Percentiles rank a stretch among this genome's conserved stretches.
phyloP scores from a whole-genome alignment of 2,888 invertebrate genomes.

The Melieria picta region DNA sequence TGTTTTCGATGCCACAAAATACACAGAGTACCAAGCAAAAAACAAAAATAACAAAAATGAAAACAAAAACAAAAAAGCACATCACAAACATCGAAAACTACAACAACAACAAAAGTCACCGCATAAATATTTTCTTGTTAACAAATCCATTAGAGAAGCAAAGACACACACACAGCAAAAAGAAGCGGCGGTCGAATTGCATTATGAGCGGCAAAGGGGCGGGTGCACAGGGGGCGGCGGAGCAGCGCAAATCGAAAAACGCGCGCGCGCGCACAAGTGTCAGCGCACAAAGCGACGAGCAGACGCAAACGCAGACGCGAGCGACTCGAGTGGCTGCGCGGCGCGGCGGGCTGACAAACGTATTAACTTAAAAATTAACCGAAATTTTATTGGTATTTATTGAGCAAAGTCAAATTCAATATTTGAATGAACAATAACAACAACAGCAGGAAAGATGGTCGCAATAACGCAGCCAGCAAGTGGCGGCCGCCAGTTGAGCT shows the following conservation, averaged over 20 bases:
- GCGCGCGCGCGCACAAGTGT: not conserved
- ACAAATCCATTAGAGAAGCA: slow-evolving; percentile 37
- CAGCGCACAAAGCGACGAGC: slow-evolving; percentile 4
- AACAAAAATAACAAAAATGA: slow-evolving; percentile 26
- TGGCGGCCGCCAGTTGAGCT: too few species aligned
- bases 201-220: not conserved
- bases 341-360: slow-evolving; percentile 17
- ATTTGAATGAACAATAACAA: slow-evolving; percentile 39
- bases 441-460: not conserved
- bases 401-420: slow-evolving; percentile 55
- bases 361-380: slow-evolving; percentile 35
- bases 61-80: slow-evolving; percentile 17
- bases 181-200: too few species aligned
- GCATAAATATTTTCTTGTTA: slow-evolving; percentile 36
- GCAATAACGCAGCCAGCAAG: too few species aligned
- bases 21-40: slow-evolving; percentile 14
- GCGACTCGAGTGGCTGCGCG: slow-evolving; percentile 5
- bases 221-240: not conserved
- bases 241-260: not conserved
- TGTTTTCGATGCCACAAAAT: slow-evolving; percentile 28
- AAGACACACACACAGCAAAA: slow-evolving; percentile 12
- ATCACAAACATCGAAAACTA: not conserved
- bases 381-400: slow-evolving; percentile 64
- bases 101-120: slow-evolving; percentile 16
- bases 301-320: slow-evolving; percentile 12